These are phyloP conservation scores for Astyanax mexicanus DNA, from an alignment of 2,797 vertebrate genomes.

Conservation along the genomic window DNA sequence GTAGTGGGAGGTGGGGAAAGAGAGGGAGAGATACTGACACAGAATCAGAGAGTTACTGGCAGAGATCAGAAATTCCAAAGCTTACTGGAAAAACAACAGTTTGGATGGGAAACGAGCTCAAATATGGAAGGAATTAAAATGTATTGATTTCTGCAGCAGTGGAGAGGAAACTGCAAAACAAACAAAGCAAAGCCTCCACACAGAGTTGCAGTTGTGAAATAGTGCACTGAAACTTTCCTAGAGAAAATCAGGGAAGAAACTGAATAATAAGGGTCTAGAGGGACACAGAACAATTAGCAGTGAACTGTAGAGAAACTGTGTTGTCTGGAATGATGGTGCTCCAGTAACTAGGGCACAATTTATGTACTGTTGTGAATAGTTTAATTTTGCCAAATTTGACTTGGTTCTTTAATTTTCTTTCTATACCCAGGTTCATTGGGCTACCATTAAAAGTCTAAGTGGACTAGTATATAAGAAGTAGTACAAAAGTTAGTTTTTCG, in stretches of 20 bases:
- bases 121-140: background rate
- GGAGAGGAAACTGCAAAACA: background rate
- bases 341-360: no score
- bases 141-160: background rate
- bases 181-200: slow-evolving; percentile 8
- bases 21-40: slow-evolving; percentile 6
- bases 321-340: no score
- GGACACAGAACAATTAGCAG: no score
- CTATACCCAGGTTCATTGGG: background rate
- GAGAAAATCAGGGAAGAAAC: background rate
- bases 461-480: slow-evolving; percentile 19
- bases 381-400: no score
- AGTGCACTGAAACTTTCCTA: background rate
- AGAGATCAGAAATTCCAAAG: background rate
- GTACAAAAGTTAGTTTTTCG: slow-evolving; percentile 46
- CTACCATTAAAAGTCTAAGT: no score
- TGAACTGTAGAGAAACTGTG: no score
- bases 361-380: no score
- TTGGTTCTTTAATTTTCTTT: no score
- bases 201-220: background rate
- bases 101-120: background rate
- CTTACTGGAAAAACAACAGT: slow-evolving; percentile 7
- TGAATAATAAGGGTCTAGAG: background rate
- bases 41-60: slow-evolving; percentile 6
- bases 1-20: slow-evolving; percentile 3